A percentile compares a stretch with the other conserved stretches of the same genome.
Evolutionary conservation across 2,113 vertebrate genomes (phyloP).

Genomic region (Scomber japonicus): DNA sequence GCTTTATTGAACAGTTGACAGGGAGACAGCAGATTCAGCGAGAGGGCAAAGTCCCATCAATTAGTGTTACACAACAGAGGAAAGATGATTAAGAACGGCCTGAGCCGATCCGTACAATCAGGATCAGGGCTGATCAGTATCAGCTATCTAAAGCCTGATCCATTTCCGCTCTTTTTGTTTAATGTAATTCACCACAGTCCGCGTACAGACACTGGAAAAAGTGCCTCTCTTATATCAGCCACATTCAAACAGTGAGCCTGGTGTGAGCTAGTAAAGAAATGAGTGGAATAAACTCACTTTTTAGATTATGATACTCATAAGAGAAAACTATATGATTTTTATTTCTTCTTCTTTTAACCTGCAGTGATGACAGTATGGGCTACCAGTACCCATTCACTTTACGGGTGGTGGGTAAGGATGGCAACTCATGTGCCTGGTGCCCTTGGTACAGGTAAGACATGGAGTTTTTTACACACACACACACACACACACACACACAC

Average conservation of each 20-base stretch:
- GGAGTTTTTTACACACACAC: background rate
- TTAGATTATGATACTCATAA: too few species aligned
- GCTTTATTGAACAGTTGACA: too few species aligned
- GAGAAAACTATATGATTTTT: background rate
- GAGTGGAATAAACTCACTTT: too few species aligned
- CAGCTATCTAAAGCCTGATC: conserved; percentile 4
- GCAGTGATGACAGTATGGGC: conserved; percentile 98
- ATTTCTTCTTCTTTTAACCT: conserved; percentile 50
- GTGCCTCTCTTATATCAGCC: too few species aligned
- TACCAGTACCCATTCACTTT: conserved; percentile 99
- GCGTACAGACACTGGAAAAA: too few species aligned
- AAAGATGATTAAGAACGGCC: conserved; percentile 3
- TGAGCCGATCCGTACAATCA: background rate
- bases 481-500: background rate
- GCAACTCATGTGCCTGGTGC: conserved; percentile 97
- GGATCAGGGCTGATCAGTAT: background rate
- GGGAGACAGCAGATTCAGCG: too few species aligned
- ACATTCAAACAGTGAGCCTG: too few species aligned
- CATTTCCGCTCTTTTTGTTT: background rate
- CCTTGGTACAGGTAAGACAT: conserved; percentile 95
- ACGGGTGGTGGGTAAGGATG: conserved; percentile 95
- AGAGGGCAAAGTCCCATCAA: too few species aligned
- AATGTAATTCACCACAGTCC: background rate
- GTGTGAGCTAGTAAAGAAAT: too few species aligned
- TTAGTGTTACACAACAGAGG: background rate